phyloP scores from a whole-genome alignment of 92 coral and sea anemone species.

The Phenganax stokvisi region DNA sequence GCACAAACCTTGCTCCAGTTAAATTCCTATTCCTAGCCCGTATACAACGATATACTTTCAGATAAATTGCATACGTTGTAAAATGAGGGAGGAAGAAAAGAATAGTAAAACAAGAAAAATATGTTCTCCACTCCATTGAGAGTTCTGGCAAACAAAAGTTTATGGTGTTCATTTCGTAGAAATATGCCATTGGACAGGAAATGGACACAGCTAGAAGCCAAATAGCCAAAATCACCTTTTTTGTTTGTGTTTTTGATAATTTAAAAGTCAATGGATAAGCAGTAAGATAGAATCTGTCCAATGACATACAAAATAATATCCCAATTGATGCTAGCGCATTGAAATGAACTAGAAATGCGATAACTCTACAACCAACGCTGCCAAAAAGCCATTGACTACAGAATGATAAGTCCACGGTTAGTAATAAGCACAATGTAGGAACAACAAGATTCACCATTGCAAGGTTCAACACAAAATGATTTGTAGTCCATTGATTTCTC shows the following conservation, averaged over 20 bases:
- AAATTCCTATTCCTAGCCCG: constrained; percentile 64
- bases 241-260: constrained; percentile 92
- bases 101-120: constrained; percentile 51
- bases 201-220: constrained; percentile 82
- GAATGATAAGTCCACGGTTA: constrained; percentile 61
- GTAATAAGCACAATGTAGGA: constrained; percentile 64
- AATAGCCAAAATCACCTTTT: constrained; percentile 71
- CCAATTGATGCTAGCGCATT: constrained; percentile 83
- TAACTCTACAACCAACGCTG: constrained; percentile 64
- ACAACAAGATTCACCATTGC: constrained; percentile 74
- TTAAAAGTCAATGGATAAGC: constrained; percentile 91
- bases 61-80: constrained; percentile 63
- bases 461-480: constrained; percentile 79
- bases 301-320: constrained; percentile 77
- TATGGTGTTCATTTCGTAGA: constrained; percentile 48
- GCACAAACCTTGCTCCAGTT: constrained; percentile 59
- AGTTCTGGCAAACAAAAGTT: neutral
- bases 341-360: constrained; percentile 72
- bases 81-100: constrained; percentile 65
- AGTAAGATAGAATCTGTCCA: constrained; percentile 87
- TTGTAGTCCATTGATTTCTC: constrained; percentile 97
- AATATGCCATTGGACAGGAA: constrained; percentile 71
- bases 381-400: constrained; percentile 68
- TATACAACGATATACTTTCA: constrained; percentile 59
- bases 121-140: constrained; percentile 66